Base-by-base conservation (phyloP, 2,888 invertebrate species). In the Patella depressa region DNA sequence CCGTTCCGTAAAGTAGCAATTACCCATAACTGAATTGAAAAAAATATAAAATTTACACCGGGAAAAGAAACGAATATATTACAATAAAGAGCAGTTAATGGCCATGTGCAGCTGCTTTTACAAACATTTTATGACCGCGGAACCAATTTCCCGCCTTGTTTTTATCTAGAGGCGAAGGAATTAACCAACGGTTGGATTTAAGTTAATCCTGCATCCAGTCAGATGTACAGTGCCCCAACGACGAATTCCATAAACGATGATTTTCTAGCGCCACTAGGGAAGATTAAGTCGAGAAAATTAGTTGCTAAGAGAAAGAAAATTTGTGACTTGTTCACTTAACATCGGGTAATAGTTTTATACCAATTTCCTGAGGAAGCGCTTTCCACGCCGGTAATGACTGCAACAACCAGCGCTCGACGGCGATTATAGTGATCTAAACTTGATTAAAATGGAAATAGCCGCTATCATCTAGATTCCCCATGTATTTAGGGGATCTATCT, bases 361-460 rank as follows among this genome's bases (percentile, higher is more conserved):
- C 82, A 82, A 83, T 82, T 83, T 83, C 80, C 80, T 71, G 70
- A n/a, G 76, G 77, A 71, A 57, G 73, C 65, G 55, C 65, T 75
- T 24, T 53, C 59, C 54, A 59, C 65, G 55, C 57, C 54, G 71
- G 59, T 45, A 57, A 55, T 54, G 75, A 77, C n/a, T 59, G 59
- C 71, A 55, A 65, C 24, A 57, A 70, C 54, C 19, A 72, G 29
- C 29, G 54, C 19, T 73, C 65, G 65, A 76, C 55, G 59, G 76
- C 75, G 81, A 80, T 84, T 79, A 80, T 79, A 76, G 82, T 78
- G 84, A 84, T 84, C 84, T 78, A 76, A 81, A 82, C 82, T 84
- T 82, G 81, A 84, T 84, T 84, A 84, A 84, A 84, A 84, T 84
- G 84, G 84, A 84, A 84, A 84, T 84, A 72, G 78, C 76, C 71